Conservation (phyloP, 2,113 vertebrate genomes). For the Pica pica region DNA sequence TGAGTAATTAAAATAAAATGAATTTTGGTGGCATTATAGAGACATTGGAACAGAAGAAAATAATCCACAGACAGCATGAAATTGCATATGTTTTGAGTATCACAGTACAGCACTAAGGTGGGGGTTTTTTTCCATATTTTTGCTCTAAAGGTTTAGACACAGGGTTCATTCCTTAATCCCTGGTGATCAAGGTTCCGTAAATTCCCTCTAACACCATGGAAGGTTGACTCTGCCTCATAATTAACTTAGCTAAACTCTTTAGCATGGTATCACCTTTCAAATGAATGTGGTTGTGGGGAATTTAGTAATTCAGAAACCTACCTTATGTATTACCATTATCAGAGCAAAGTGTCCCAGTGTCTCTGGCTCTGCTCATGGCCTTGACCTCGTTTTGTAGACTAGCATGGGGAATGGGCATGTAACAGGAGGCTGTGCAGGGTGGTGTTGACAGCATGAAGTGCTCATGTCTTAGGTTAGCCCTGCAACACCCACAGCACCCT, state of each 20-base stretch:
- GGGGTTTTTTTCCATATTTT: background rate
- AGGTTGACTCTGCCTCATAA: background rate
- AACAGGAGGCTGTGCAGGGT: background rate
- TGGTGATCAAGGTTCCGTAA: background rate
- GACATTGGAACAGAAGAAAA: background rate
- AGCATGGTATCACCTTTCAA: background rate
- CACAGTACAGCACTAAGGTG: background rate
- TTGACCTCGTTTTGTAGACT: background rate
- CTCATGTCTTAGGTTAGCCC: background rate
- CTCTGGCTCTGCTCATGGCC: background rate
- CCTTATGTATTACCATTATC: background rate
- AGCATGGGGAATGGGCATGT: fast-evolving
- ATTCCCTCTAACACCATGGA: background rate
- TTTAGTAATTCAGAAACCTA: background rate
- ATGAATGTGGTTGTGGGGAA: background rate
- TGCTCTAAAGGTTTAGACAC: background rate
- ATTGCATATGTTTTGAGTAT: background rate
- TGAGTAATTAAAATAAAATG: background rate
- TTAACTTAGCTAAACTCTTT: background rate
- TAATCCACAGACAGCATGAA: background rate
- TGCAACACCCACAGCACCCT: background rate
- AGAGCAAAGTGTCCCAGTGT: background rate
- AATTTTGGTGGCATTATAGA: background rate
- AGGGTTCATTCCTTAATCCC: background rate
- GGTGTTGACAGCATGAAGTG: background rate